Percentiles rank a stretch among this genome's conserved stretches.
These are phyloP conservation scores for Eufriesea mexicana DNA, from an alignment of 1,140 invertebrate species.

Conservation along the genomic window DNA sequence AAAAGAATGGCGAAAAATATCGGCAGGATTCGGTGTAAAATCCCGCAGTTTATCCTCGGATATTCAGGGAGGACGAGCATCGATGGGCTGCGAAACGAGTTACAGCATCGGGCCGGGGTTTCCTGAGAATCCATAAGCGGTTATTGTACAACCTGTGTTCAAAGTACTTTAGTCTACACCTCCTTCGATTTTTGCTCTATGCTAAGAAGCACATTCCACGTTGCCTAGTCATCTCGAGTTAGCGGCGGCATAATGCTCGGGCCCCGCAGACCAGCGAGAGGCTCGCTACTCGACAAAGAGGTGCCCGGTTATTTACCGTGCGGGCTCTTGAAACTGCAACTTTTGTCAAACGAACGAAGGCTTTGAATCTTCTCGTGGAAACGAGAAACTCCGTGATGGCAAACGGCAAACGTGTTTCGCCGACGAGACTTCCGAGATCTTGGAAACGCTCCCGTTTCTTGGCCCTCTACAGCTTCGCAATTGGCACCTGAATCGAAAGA, in stretches of 20 bases:
- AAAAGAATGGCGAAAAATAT: background rate
- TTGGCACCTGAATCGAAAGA: no score
- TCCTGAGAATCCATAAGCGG: slow-evolving; percentile 45
- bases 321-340: slow-evolving; percentile 16
- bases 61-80: background rate
- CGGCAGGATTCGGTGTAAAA: background rate
- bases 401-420: background rate
- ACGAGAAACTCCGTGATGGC: background rate
- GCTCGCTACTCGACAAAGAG: background rate
- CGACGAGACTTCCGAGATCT: background rate
- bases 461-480: no score
- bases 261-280: background rate
- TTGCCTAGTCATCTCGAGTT: slow-evolving; percentile 44
- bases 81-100: background rate
- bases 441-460: background rate
- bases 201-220: slow-evolving; percentile 41
- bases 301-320: background rate
- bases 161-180: slow-evolving; percentile 51
- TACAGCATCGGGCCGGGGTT: slow-evolving; percentile 29
- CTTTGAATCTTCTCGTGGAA: background rate
- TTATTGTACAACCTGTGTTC: slow-evolving; percentile 41
- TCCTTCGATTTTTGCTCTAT: slow-evolving; percentile 46
- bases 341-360: background rate
- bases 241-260: slow-evolving; percentile 20
- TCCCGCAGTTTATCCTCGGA: background rate